phyloP scores from a whole-genome alignment of 2,888 invertebrate genomes.

The Torymus texanus region DNA sequence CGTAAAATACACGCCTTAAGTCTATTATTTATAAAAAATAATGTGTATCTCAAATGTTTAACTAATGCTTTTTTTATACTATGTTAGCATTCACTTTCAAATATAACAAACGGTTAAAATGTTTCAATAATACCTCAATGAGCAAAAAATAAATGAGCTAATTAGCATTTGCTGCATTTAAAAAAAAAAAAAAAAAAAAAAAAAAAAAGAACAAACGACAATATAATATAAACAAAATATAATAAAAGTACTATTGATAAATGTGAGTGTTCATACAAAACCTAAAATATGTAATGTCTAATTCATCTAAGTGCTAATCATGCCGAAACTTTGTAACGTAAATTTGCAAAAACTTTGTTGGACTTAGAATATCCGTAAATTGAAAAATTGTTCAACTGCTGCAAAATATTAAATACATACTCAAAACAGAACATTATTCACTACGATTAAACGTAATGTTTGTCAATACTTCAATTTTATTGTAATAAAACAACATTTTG shows the following conservation, averaged over 20 bases:
- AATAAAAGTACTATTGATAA: constrained; percentile 19
- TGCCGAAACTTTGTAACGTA: constrained; percentile 46
- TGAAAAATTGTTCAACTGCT: not conserved
- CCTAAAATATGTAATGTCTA: constrained; percentile 45
- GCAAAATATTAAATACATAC: no score
- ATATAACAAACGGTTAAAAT: not conserved
- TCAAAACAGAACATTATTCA: no score
- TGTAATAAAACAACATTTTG: no score
- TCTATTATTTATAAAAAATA: no score
- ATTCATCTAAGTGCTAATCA: constrained; percentile 46
- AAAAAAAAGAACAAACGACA: constrained; percentile 31
- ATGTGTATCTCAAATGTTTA: no score
- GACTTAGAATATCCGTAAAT: constrained; percentile 55
- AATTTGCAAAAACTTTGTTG: constrained; percentile 27
- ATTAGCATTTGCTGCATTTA: constrained; percentile 50
- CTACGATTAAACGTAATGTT: no score
- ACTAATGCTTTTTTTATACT: no score
- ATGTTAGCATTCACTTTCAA: no score
- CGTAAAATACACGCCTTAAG: no score
- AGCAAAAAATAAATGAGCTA: constrained; percentile 24
- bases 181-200: constrained; percentile 9
- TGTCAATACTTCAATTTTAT: no score
- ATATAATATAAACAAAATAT: constrained; percentile 29
- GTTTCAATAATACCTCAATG: constrained; percentile 14
- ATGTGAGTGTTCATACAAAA: constrained; percentile 27